Evolutionary conservation across 2,113 vertebrate genomes (phyloP).

Genomic region (Cepphus grylle): DNA sequence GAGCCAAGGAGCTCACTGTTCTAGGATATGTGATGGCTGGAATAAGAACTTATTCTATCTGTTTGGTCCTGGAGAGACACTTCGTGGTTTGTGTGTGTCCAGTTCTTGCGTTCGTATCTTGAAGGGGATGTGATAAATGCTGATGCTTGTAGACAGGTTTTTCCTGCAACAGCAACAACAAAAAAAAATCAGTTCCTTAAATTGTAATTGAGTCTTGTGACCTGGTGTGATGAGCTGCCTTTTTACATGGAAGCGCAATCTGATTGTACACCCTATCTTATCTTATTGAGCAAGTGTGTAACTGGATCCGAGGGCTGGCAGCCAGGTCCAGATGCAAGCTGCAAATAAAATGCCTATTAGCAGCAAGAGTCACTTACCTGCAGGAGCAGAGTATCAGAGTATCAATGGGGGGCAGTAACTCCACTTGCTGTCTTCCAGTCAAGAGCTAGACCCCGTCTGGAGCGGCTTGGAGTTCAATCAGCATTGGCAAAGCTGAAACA

Average conservation of each 20-base stretch:
- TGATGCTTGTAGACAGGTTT: background rate
- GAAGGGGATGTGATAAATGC: background rate
- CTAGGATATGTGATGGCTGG: background rate
- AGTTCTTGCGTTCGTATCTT: background rate
- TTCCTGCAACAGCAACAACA: background rate
- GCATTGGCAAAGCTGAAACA: background rate
- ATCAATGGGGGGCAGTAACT: background rate
- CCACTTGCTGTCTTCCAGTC: background rate
- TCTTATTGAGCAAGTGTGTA: background rate
- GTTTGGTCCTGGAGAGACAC: background rate
- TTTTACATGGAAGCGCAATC: background rate
- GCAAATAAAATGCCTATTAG: background rate
- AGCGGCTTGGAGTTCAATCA: background rate
- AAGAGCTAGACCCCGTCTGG: background rate
- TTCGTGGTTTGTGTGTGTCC: background rate
- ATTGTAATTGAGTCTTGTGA: background rate
- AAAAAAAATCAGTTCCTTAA: background rate
- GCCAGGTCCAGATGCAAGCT: conserved; percentile 1
- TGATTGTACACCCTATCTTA: background rate
- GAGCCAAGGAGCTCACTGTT: background rate
- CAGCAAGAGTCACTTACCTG: background rate
- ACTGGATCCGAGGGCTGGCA: conserved; percentile 19
- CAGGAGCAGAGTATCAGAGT: background rate
- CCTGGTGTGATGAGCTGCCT: background rate
- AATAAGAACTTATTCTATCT: background rate